These are phyloP conservation scores for Aporophyla nigra DNA, from an alignment of 2,888 invertebrate genomes.

Conservation along the genomic window DNA sequence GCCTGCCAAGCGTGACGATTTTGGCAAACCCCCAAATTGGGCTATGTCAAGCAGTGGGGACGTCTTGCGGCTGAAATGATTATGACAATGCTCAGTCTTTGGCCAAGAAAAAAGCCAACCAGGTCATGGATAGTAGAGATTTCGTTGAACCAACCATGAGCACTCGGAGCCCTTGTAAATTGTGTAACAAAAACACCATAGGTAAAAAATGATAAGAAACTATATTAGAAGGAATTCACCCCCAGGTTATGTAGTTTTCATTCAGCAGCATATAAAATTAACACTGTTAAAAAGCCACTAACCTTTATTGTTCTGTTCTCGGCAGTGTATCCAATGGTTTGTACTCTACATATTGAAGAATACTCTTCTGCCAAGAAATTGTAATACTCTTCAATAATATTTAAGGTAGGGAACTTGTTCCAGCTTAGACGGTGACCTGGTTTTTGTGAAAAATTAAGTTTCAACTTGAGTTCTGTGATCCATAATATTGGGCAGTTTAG, in stretches of 20 bases:
- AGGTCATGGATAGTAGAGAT: no score
- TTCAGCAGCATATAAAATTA: not conserved
- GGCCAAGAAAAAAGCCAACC: no score
- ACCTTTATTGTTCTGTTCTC: conserved; percentile 74
- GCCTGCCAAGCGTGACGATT: no score
- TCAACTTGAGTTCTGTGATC: not conserved
- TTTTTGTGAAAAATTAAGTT: not conserved
- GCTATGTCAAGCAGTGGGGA: no score
- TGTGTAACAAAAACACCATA: not conserved
- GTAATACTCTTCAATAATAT: conserved; percentile 73
- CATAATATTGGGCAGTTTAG: not conserved
- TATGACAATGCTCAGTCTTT: no score
- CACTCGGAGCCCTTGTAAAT: no score
- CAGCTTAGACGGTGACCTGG: conserved; percentile 75
- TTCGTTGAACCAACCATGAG: no score
- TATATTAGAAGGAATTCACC: not conserved
- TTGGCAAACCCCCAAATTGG: no score
- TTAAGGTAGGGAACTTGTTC: conserved; percentile 70
- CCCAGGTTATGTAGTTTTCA: not conserved
- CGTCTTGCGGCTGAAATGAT: no score
- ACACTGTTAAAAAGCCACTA: conserved; percentile 4
- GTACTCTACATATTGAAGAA: conserved; percentile 71
- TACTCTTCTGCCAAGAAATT: conserved; percentile 68
- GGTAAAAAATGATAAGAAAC: not conserved
- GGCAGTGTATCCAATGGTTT: conserved; percentile 70